These are phyloP conservation scores for Rhinogobio ventralis DNA, from an alignment of 2,797 vertebrate species.

Conservation along the genomic window DNA sequence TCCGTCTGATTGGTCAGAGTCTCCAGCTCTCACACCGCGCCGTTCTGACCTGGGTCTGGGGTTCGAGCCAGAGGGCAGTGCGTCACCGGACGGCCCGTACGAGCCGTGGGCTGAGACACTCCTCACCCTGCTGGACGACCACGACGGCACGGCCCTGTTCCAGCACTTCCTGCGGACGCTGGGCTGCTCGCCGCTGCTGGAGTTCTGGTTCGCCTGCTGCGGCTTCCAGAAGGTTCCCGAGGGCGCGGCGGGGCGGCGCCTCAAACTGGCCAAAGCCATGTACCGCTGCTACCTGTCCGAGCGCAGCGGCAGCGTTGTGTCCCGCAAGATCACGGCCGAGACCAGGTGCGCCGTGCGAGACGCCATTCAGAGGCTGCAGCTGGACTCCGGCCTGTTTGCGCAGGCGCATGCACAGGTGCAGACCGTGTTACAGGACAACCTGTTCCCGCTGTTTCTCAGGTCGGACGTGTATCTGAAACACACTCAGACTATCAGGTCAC, in stretches of 20 bases:
- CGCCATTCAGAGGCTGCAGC: conserved; percentile 87
- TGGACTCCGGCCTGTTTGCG: conserved; percentile 95
- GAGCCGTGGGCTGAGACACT: conserved; percentile 95
- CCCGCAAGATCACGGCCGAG: conserved; percentile 89
- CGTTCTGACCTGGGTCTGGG: conserved; percentile 92
- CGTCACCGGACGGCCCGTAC: conserved; percentile 90
- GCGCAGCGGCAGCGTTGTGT: conserved; percentile 84
- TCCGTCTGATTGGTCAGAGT: conserved; percentile 63
- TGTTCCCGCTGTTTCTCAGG: conserved; percentile 95
- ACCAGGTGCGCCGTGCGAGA: conserved; percentile 95
- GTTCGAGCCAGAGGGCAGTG: conserved; percentile 95
- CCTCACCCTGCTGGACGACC: conserved; percentile 92
- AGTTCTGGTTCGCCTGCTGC: conserved; percentile 98
- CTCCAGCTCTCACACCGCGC: conserved; percentile 85
- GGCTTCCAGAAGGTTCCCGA: conserved; percentile 89
- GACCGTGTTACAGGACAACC: conserved; percentile 92
- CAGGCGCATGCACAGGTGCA: conserved; percentile 96
- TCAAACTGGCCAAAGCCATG: conserved; percentile 94
- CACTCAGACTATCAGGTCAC: conserved; percentile 82
- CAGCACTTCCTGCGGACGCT: conserved; percentile 91
- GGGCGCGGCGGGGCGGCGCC: conserved; percentile 79
- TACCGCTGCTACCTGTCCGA: conserved; percentile 91
- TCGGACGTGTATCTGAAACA: conserved; percentile 95
- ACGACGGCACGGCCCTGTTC: conserved; percentile 94
- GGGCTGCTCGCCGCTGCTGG: conserved; percentile 90